phyloP scores from a whole-genome alignment of 1,140 invertebrate species.

The Trichomalopsis sarcophagae region DNA sequence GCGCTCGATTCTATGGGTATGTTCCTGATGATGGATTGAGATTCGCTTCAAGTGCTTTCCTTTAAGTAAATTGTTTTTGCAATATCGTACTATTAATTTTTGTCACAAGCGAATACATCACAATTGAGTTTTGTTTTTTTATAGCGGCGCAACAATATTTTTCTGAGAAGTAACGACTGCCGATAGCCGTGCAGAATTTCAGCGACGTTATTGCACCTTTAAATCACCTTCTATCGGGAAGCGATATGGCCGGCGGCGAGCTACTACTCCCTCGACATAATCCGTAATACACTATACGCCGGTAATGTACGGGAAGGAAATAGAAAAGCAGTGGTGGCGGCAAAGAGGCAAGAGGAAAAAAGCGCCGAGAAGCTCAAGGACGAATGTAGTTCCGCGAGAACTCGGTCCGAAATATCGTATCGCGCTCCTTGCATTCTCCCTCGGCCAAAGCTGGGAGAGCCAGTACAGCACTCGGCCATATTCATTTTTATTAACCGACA shows the following conservation, averaged over 20 bases:
- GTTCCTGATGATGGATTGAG: neutral
- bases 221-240: slow-evolving; percentile 60
- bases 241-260: slow-evolving; percentile 35
- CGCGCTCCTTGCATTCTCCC: slow-evolving; percentile 25
- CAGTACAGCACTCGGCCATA: slow-evolving; percentile 56
- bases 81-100: too few species aligned
- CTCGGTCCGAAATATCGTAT: slow-evolving; percentile 42
- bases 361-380: slow-evolving; percentile 27
- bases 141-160: neutral
- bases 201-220: neutral
- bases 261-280: slow-evolving; percentile 37
- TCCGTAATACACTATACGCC: slow-evolving; percentile 37
- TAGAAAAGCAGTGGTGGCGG: slow-evolving; percentile 50
- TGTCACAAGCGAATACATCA: too few species aligned
- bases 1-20: neutral
- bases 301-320: slow-evolving; percentile 43
- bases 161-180: neutral
- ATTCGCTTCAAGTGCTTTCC: neutral
- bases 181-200: slow-evolving; percentile 2
- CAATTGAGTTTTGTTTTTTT: too few species aligned
- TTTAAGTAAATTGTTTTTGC: neutral
- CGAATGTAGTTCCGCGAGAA: slow-evolving; percentile 41
- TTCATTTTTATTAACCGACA: slow-evolving; percentile 77
- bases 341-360: slow-evolving; percentile 47
- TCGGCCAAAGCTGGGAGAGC: slow-evolving; percentile 5